Percentiles rank a stretch among this genome's conserved stretches.
Evolutionary conservation across 2,888 invertebrate genomes (phyloP).

Genomic region (Pandemis corylana): DNA sequence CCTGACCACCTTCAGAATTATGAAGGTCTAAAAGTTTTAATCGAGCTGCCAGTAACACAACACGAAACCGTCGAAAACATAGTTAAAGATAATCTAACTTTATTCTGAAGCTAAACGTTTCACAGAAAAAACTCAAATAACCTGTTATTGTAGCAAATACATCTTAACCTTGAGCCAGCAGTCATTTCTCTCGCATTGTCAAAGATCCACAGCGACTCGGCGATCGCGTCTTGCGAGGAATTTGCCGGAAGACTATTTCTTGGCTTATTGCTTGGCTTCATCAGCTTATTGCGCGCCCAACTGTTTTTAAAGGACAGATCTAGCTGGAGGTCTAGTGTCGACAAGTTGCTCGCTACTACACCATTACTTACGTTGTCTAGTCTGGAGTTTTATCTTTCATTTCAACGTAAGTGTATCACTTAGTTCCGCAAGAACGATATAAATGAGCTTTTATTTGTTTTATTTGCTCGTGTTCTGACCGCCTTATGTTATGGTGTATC

Average conservation of each 20-base stretch:
- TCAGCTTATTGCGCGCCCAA: background rate
- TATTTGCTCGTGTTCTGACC: background rate
- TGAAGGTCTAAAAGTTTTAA: too few relatives aligned
- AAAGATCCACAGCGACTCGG: background rate
- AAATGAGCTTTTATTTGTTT: background rate
- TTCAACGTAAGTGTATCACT: background rate
- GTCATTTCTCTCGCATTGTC: conserved; percentile 15
- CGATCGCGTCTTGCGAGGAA: background rate
- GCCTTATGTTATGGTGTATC: background rate
- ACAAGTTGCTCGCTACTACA: background rate
- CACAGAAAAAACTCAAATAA: background rate
- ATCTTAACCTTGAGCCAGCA: background rate
- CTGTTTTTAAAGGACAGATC: background rate
- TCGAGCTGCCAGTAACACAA: too few relatives aligned
- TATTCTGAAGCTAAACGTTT: background rate
- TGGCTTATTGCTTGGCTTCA: background rate
- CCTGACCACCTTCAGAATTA: too few relatives aligned
- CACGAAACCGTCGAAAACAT: background rate
- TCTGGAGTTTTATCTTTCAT: background rate
- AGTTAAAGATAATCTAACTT: background rate
- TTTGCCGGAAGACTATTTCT: background rate
- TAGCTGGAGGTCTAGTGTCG: background rate
- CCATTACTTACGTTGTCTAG: too few relatives aligned
- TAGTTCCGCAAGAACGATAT: background rate
- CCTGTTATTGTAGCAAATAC: background rate